These are phyloP conservation scores for Mechanitis mazaeus DNA, from an alignment of 2,888 invertebrate species.

Conservation along the genomic window DNA sequence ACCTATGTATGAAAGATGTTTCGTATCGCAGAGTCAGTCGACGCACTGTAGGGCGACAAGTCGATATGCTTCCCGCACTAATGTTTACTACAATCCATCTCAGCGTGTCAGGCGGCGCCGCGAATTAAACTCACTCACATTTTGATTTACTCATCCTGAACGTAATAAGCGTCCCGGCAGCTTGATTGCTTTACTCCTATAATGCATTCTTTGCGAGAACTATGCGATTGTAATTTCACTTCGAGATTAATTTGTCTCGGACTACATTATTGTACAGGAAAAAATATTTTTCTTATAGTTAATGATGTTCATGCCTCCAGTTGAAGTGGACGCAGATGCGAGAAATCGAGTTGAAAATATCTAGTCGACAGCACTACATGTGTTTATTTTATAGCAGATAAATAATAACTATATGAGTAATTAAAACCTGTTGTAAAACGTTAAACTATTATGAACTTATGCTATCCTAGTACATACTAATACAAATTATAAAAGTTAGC, in stretches of 20 bases:
- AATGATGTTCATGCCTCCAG: conserved; percentile 59
- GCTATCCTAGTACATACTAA: neutral
- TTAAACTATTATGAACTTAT: too few relatives aligned
- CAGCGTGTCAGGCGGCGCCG: conserved; percentile 68
- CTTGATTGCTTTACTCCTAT: conserved; percentile 44
- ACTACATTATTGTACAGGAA: conserved; percentile 54
- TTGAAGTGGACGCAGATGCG: conserved; percentile 56
- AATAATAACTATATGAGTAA: too few relatives aligned
- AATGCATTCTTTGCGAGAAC: conserved; percentile 42
- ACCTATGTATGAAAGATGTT: conserved; percentile 26
- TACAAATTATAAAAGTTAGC: conserved; percentile 24
- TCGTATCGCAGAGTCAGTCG: conserved; percentile 16
- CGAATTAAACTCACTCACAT: conserved; percentile 71
- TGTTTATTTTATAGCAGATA: conserved; percentile 30
- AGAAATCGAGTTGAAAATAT: conserved; percentile 49
- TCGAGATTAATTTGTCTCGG: conserved; percentile 60
- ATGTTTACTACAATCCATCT: conserved; percentile 75
- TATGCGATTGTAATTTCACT: conserved; percentile 54
- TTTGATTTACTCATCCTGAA: conserved; percentile 63
- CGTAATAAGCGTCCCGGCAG: conserved; percentile 46
- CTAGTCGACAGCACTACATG: conserved; percentile 48
- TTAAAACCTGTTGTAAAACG: neutral
- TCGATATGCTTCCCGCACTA: conserved; percentile 70
- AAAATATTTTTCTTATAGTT: conserved; percentile 60
- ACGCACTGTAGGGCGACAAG: conserved; percentile 55